Evolutionary conservation across 2,888 invertebrate species (phyloP).

Genomic region (Scaptomyza polygonia): DNA sequence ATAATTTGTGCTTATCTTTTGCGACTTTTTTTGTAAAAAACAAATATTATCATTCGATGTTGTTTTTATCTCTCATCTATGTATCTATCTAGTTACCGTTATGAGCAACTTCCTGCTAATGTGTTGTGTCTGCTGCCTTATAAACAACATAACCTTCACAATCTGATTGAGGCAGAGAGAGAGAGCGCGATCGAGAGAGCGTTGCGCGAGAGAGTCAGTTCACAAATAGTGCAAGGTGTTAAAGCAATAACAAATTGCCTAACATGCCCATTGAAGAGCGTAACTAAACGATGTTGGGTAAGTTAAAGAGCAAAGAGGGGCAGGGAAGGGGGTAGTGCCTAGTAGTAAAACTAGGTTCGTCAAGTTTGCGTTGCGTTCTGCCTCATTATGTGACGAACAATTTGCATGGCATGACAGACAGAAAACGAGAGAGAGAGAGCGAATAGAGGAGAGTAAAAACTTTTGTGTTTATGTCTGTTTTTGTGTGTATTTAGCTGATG

Average conservation of each 20-base stretch:
- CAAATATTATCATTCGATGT: conserved; percentile 10
- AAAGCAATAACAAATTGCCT: conserved; percentile 32
- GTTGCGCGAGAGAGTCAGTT: background rate
- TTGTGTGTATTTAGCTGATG: conserved; percentile 25
- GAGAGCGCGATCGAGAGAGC: conserved; percentile 2
- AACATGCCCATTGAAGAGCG: conserved; percentile 18
- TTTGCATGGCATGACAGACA: conserved; percentile 39
- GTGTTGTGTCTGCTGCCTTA: conserved; percentile 34
- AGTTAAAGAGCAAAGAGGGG: background rate
- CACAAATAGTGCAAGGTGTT: conserved; percentile 54
- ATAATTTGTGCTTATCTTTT: conserved; percentile 1
- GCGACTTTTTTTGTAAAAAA: background rate
- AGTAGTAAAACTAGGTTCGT: conserved; percentile 20
- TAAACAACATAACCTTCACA: conserved; percentile 56
- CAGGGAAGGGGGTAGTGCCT: background rate
- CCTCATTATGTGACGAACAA: conserved; percentile 70
- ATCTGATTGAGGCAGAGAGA: conserved; percentile 6
- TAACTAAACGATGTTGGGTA: background rate
- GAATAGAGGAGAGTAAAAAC: background rate
- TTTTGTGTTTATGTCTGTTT: conserved; percentile 11
- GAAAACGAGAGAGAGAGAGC: background rate
- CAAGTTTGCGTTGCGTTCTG: conserved; percentile 50
- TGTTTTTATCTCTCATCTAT: conserved; percentile 2
- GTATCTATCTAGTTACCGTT: conserved; percentile 50
- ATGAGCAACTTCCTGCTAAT: conserved; percentile 59